phyloP scores from a whole-genome alignment of 1,140 invertebrate species.

The Teleogryllus occipitalis region DNA sequence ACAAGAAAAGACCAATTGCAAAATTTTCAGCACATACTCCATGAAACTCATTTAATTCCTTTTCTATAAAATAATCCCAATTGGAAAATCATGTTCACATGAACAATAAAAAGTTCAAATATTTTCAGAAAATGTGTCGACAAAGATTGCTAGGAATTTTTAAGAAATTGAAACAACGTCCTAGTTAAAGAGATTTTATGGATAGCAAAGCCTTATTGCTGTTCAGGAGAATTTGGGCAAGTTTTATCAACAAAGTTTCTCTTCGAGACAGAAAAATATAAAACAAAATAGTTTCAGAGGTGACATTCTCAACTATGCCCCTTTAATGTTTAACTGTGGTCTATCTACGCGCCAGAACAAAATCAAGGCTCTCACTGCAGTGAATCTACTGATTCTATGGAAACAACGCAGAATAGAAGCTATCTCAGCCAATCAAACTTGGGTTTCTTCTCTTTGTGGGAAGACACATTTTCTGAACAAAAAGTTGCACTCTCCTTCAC shows the following conservation, averaged over 20 bases:
- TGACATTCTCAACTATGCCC: conserved; percentile 23
- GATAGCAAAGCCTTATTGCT: background rate
- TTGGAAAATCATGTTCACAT: background rate
- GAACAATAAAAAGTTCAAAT: background rate
- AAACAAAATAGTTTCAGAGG: conserved; percentile 13
- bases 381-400: conserved; percentile 9
- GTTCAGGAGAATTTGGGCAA: background rate
- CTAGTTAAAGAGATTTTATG: background rate
- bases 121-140: conserved; percentile 27
- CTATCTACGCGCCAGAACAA: conserved; percentile 19
- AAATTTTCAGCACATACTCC: background rate
- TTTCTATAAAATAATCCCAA: background rate
- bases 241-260: background rate
- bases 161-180: background rate
- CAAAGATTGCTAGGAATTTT: conserved; percentile 15
- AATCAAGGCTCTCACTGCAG: conserved; percentile 21
- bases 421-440: conserved; percentile 14
- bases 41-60: background rate
- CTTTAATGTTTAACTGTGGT: conserved; percentile 22
- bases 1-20: background rate
- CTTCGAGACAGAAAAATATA: conserved; percentile 7
- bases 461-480: conserved; percentile 80
- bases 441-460: conserved; percentile 52
- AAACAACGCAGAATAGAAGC: conserved; percentile 10
- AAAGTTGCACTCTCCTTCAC: background rate